phyloP scores from a whole-genome alignment of 2,888 invertebrate species.

The Chrysopilus asiliformis region DNA sequence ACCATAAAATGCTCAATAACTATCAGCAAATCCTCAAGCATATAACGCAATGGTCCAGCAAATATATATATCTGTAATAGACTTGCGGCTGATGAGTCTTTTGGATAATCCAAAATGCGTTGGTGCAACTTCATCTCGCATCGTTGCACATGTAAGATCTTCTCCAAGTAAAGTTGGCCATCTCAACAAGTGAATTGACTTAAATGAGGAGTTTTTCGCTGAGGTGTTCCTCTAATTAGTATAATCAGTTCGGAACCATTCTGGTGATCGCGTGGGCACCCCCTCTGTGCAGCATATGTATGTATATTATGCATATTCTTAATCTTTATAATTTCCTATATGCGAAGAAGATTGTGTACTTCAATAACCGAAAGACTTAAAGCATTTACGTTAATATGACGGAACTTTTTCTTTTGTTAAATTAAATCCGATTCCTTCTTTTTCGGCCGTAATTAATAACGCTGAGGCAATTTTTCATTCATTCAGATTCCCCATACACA shows the following conservation, averaged over 20 bases:
- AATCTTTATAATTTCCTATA: no score
- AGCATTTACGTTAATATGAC: no score
- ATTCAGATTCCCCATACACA: no score
- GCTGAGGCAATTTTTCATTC: slow-evolving; percentile 14
- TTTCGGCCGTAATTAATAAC: slow-evolving; percentile 10
- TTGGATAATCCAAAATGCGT: slow-evolving; percentile 4
- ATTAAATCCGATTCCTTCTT: slow-evolving; percentile 2
- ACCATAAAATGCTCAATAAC: no score
- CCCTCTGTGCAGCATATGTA: no score
- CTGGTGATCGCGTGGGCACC: slow-evolving; percentile 9
- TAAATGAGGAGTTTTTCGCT: slow-evolving; percentile 10
- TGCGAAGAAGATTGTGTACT: no score
- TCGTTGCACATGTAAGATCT: slow-evolving; percentile 2
- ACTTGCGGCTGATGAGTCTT: not conserved
- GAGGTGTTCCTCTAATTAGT: slow-evolving; percentile 15
- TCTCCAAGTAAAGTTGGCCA: slow-evolving; percentile 3
- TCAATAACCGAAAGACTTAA: no score
- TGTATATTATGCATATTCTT: no score
- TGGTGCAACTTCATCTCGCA: slow-evolving; percentile 1
- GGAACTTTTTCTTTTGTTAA: no score
- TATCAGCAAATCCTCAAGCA: slow-evolving; percentile 1
- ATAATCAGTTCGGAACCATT: slow-evolving; percentile 12
- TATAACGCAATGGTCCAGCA: slow-evolving; percentile 4
- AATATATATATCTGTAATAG: no score
- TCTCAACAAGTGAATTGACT: slow-evolving; percentile 8